Evolutionary conservation across 2,113 vertebrate species (phyloP), one percentile per base, ranked within the genome.

Genomic region (Athene cunicularia): DNA sequence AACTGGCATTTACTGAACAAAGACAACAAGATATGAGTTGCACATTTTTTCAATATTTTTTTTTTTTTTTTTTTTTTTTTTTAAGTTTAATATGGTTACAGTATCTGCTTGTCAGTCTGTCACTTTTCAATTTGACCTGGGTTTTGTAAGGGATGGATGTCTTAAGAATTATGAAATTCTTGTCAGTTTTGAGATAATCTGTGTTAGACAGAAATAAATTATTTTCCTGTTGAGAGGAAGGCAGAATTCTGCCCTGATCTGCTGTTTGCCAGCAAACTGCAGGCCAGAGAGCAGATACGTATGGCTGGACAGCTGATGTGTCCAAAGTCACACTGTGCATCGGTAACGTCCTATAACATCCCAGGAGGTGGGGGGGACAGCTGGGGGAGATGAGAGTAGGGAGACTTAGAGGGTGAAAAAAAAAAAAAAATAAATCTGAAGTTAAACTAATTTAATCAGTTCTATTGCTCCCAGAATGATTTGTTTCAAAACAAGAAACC

Each of bases 321-420:
- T 41, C 80, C 59, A 37, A 52, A 80, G 52, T 20, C 84, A n/a
- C 33, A 3, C 1, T n/a, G 55, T 27, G 39, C 12, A 5, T 9
- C 3, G 4, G 14, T 56, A n/a, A n/a, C 6, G 10, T 53, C 35
- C 41, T 47, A 3, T 14, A 33, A 50, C 24, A 8, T 6, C 45
- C 20, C 45, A 47, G 39, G 47, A 73, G 14, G 9, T 11, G 11
- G 13, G 14, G 16, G 55, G 9, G 5, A 56, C 5, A 8, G 11
- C 47, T 56, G 20, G 13, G 21, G 8, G 9, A 88, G 22, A 70
- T 8, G 47, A 28, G 20, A 84, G 8, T 4, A 14, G 39, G 7
- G 17, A 60, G 8, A 33, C 8, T 8, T 56, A 28, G 12, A 23
- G 24, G 14, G 8, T 3, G 2, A 0, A 0, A 15, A 23, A 18